Evolutionary conservation across 2,797 vertebrate genomes (phyloP).

Genomic region (Enteromius argenteus): DNA sequence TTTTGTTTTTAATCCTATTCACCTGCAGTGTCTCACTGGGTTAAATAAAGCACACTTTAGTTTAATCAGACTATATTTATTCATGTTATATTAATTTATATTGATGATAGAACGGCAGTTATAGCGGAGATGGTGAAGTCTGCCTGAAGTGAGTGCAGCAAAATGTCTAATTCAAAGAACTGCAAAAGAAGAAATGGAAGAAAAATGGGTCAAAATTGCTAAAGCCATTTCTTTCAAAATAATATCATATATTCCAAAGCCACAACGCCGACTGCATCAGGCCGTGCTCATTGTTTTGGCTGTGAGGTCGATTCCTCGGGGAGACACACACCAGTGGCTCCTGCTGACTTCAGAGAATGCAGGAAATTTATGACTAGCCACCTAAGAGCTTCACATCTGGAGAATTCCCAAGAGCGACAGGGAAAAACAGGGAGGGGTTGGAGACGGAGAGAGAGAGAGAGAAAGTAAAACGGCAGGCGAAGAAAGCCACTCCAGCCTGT

Average conservation of each 20-base stretch:
- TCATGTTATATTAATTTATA: not conserved
- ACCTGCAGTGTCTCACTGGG: no score
- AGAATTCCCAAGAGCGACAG: constrained; percentile 50
- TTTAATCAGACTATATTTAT: not conserved
- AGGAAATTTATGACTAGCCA: constrained; percentile 56
- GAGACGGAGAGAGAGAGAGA: constrained; percentile 37
- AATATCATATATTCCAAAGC: not conserved
- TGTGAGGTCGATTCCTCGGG: constrained; percentile 33
- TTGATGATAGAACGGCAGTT: not conserved
- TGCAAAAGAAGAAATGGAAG: not conserved
- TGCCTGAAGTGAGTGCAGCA: not conserved
- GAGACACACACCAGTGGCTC: constrained; percentile 53
- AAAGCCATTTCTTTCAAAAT: not conserved
- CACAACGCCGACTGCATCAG: not conserved
- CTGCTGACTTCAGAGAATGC: constrained; percentile 57
- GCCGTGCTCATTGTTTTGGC: constrained; percentile 30
- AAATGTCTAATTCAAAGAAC: not conserved
- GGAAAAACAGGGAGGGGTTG: not conserved
- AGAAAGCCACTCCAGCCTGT: constrained; percentile 47
- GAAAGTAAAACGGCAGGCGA: constrained; percentile 23
- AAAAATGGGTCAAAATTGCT: not conserved
- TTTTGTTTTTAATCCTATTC: no score
- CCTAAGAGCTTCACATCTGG: constrained; percentile 60
- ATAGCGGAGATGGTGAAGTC: not conserved
- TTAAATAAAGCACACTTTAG: no score